These are phyloP conservation scores for Aphelocoma coerulescens DNA, from an alignment of 2,113 vertebrate genomes.

Conservation along the genomic window DNA sequence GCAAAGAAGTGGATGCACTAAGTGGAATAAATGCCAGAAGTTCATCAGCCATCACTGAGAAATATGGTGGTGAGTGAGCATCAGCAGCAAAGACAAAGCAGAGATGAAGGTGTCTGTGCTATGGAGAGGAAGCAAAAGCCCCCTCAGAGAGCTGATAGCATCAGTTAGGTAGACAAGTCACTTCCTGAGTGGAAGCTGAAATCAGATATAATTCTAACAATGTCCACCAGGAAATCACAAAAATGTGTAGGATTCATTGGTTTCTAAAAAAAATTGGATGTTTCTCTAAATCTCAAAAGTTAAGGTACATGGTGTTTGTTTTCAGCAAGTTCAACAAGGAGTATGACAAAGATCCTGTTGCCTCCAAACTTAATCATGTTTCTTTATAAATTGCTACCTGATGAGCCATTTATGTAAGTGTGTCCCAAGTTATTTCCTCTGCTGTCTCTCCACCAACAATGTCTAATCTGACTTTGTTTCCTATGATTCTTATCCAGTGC, in stretches of 20 bases:
- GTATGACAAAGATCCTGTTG: conserved; percentile 31
- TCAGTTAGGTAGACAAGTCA: neutral
- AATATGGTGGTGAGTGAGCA: neutral
- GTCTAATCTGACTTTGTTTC: conserved; percentile 21
- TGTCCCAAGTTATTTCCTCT: conserved; percentile 8
- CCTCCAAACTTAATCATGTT: neutral
- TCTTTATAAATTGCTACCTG: neutral
- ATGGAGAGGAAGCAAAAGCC: neutral
- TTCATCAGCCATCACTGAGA: neutral
- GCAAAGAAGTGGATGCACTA: neutral
- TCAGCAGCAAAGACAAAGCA: neutral
- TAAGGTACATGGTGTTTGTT: neutral
- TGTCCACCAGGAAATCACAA: conserved; percentile 22
- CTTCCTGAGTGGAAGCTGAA: conserved; percentile 35
- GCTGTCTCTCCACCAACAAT: conserved; percentile 4
- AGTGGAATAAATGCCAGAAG: neutral
- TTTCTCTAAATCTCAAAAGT: neutral
- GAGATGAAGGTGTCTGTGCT: neutral
- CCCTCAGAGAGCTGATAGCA: neutral
- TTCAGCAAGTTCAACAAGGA: neutral
- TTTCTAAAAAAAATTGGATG: neutral
- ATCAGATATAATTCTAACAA: conserved; percentile 35
- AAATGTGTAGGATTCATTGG: neutral
- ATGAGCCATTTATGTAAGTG: neutral
- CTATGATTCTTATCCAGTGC: conserved; percentile 16